A percentile compares a stretch with the other conserved stretches of the same genome.
phyloP scores from a whole-genome alignment of 1,140 invertebrate genomes.

The Calycopis cecrops region DNA sequence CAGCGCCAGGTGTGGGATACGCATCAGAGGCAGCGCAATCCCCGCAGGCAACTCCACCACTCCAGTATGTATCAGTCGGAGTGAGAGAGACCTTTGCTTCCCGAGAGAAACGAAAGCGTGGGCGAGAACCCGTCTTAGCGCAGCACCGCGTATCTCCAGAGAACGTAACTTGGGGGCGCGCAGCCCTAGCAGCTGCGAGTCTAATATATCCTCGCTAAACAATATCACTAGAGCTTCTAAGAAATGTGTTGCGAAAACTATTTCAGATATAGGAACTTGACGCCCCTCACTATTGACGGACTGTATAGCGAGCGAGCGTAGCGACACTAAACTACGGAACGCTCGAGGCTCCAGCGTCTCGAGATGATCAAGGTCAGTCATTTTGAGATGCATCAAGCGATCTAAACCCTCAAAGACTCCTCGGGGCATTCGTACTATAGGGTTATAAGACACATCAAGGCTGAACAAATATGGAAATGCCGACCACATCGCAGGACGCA shows the following conservation, averaged over 20 bases:
- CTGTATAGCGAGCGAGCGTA: slow-evolving; percentile 78
- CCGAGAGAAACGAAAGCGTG: slow-evolving; percentile 80
- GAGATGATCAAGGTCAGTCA: slow-evolving; percentile 64
- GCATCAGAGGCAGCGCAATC: slow-evolving; percentile 81
- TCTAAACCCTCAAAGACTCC: slow-evolving; percentile 62
- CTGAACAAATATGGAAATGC: slow-evolving; percentile 72
- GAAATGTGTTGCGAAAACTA: slow-evolving; percentile 72
- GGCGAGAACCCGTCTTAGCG: slow-evolving; percentile 78
- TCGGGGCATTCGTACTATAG: slow-evolving; percentile 69
- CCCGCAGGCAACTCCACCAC: slow-evolving; percentile 83
- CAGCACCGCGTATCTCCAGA: slow-evolving; percentile 82
- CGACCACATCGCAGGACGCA: slow-evolving; percentile 76
- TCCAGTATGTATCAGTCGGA: slow-evolving; percentile 83
- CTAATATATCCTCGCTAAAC: slow-evolving; percentile 80
- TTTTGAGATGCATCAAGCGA: slow-evolving; percentile 62
- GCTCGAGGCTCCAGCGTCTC: slow-evolving; percentile 79
- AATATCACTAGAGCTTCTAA: slow-evolving; percentile 79
- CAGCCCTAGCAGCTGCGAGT: slow-evolving; percentile 77
- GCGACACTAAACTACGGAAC: slow-evolving; percentile 78
- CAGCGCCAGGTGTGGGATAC: slow-evolving; percentile 83
- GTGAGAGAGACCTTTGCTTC: slow-evolving; percentile 78
- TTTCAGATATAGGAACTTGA: slow-evolving; percentile 77
- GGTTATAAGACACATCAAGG: slow-evolving; percentile 78
- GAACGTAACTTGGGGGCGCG: slow-evolving; percentile 83
- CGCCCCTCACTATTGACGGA: slow-evolving; percentile 77